A percentile compares a stretch with the other conserved stretches of the same genome.
Conservation (phyloP, 2,888 invertebrate genomes). For the Dugesia japonica region DNA sequence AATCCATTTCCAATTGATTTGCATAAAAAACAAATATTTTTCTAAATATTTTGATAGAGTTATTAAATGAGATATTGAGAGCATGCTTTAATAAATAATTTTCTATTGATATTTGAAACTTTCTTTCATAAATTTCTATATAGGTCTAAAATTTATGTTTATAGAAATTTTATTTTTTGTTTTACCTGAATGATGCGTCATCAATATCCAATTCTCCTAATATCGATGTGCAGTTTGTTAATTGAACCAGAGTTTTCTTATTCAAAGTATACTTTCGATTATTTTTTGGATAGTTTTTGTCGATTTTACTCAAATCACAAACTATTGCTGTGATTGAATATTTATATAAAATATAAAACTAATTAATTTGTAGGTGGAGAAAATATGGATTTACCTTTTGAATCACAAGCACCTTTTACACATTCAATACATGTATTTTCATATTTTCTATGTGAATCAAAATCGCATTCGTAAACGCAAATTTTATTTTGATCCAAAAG, state of each 20-base stretch:
- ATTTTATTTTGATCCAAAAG: background rate
- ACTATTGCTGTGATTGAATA: too few relatives aligned
- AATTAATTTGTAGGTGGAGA: too few relatives aligned
- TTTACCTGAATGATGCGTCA: background rate
- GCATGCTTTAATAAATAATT: too few relatives aligned
- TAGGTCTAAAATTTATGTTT: too few relatives aligned
- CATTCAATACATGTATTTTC: background rate
- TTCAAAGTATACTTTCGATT: background rate
- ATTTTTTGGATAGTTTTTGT: background rate
- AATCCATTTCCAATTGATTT: too few relatives aligned
- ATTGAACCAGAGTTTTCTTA: background rate
- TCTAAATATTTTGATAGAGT: too few relatives aligned
- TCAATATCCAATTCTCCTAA: background rate
- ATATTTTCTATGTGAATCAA: background rate
- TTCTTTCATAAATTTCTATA: too few relatives aligned
- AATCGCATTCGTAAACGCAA: constrained; percentile 4
- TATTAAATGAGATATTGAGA: too few relatives aligned
- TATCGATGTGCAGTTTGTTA: background rate
- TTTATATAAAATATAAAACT: too few relatives aligned
- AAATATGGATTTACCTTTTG: too few relatives aligned
- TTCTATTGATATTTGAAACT: too few relatives aligned
- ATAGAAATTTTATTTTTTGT: background rate
- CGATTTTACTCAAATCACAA: background rate
- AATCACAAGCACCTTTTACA: background rate
- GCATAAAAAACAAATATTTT: too few relatives aligned